Conservation (phyloP, 2,797 vertebrate species). For the Gadopsis marmoratus region DNA sequence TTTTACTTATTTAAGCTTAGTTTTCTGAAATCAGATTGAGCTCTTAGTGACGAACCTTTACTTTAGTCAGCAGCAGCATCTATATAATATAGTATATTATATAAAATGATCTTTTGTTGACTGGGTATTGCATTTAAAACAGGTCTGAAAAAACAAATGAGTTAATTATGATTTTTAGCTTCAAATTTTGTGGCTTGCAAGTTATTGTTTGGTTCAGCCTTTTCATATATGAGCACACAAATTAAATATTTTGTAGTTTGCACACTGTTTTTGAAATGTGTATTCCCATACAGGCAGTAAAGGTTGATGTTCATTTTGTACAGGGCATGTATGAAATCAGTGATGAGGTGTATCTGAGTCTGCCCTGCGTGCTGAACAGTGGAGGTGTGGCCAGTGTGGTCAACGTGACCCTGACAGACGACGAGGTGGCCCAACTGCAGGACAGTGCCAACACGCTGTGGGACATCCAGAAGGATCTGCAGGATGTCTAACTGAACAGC, state of each 20-base stretch:
- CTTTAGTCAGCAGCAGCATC: neutral
- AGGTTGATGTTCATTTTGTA: neutral
- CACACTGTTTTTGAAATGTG: neutral
- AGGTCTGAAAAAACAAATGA: neutral
- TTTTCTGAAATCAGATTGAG: neutral
- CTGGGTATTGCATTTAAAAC: neutral
- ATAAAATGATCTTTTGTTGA: neutral
- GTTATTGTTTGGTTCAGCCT: neutral
- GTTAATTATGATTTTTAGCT: neutral
- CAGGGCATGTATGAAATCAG: slow-evolving; percentile 94
- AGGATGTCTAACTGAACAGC: slow-evolving; percentile 84
- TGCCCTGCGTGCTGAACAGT: slow-evolving; percentile 91
- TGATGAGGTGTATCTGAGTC: slow-evolving; percentile 93
- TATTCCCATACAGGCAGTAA: slow-evolving; percentile 1
- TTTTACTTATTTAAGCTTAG: too few relatives aligned
- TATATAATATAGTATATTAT: neutral
- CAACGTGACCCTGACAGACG: slow-evolving; percentile 94
- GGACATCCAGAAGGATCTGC: slow-evolving; percentile 95
- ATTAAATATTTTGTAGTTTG: too few relatives aligned
- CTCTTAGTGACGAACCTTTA: neutral
- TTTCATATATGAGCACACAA: neutral
- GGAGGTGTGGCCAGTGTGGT: slow-evolving; percentile 90
- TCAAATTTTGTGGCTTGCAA: neutral
- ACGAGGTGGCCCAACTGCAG: slow-evolving; percentile 90
- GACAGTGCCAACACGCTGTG: slow-evolving; percentile 92